A percentile compares a stretch with the other conserved stretches of the same genome.
These are phyloP conservation scores for Polydrusus tereticollis DNA, from an alignment of 2,888 invertebrate genomes.

Conservation along the genomic window DNA sequence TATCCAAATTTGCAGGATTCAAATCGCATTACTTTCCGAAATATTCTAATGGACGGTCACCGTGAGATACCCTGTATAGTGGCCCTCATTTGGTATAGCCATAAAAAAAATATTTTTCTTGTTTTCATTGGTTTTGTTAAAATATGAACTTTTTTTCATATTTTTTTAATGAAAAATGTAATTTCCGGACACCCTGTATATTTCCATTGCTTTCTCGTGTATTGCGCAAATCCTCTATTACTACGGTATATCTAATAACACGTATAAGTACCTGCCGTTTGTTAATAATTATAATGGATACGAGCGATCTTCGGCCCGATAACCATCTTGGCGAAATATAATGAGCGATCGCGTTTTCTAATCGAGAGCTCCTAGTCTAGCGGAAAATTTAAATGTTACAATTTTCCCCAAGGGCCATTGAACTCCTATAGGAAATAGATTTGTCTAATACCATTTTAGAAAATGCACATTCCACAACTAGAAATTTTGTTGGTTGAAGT, in stretches of 20 bases:
- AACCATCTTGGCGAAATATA: conserved; percentile 30
- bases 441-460: no score
- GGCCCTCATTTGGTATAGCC: neutral
- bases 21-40: no score
- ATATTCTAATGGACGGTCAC: no score
- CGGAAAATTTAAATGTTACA: conserved; percentile 9
- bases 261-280: conserved; percentile 16
- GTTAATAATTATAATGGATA: conserved; percentile 23
- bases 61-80: no score
- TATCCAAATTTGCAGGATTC: no score
- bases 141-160: no score
- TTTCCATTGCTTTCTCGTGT: neutral
- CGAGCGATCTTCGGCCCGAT: conserved; percentile 26
- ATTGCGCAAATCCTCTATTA: conserved; percentile 9
- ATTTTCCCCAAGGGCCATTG: conserved; percentile 1
- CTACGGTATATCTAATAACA: conserved; percentile 13
- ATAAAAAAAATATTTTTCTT: neutral
- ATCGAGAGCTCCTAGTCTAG: conserved; percentile 8
- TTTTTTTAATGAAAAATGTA: no score
- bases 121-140: no score
- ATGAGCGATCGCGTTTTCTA: conserved; percentile 18
- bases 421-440: neutral
- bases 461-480: no score
- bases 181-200: no score
- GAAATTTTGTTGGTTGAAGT: no score